Base-by-base conservation (phyloP, 2,113 vertebrate genomes). In the Nyctibius bracteatus region DNA sequence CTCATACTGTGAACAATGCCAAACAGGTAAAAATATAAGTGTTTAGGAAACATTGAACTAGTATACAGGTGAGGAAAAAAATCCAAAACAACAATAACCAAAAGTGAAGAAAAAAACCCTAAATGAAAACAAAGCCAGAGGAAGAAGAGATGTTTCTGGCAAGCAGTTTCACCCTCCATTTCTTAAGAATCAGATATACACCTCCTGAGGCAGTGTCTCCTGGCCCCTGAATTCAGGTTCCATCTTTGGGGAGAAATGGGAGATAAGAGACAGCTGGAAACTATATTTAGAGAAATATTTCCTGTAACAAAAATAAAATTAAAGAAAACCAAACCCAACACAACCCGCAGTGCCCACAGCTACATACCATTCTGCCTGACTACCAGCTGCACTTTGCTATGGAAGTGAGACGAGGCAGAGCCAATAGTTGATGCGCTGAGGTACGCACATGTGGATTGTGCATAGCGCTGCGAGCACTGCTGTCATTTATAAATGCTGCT, bases 261-360 rank as follows among this genome's bases (percentile, higher is more conserved):
- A 92, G 67, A 27, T 70, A 71, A 93, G 51, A 86, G 20, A 39
- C 21, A 75, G 68, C 84, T 94, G 80, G 62, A 96, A 96, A 82
- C 14, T 2, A 18, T 71, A 54, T 74, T 84, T 67, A 80, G 30
- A 59, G 46, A 62, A 92, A 47, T 88, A 86, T 79, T 91, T 85
- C n/a, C 47, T 83, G 6, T 49, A 86, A 77, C 41, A 59, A 73
- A 94, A 91, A 7, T 46, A 61, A 79, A 66, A 35, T 39, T 39
- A 17, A 74, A 89, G 72, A 37, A 11, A 87, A 35, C 12, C 28
- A 5, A 83, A 10, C 9, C 41, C 43, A 74, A 1, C 14, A 43
- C 6, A n/a, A 57, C 61, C 33, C 16, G 4, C 74, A 94, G 52
- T 37, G 62, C 94, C 92, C 62, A n/a, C 70, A 96, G 97, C 86